Evolutionary conservation across 2,113 vertebrate species (phyloP).

Genomic region (Bos javanicus): DNA sequence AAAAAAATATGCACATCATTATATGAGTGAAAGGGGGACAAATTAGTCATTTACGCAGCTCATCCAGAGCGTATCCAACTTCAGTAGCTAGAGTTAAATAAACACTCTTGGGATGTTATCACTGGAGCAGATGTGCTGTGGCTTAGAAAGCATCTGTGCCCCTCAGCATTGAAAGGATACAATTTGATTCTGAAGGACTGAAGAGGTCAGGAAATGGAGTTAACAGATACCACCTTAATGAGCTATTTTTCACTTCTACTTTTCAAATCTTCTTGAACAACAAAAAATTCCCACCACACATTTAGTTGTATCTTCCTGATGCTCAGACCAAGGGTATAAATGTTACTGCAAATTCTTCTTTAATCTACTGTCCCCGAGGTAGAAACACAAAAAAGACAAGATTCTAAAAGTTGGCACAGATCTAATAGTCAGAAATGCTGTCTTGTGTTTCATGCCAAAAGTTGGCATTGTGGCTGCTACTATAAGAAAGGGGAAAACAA

Average conservation of each 20-base stretch:
- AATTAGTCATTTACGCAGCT: not conserved
- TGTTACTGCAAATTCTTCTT: slow-evolving; percentile 4
- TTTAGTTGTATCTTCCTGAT: not conserved
- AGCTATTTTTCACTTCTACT: slow-evolving; percentile 25
- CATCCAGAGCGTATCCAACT: not conserved
- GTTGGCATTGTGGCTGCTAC: not conserved
- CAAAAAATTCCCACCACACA: not conserved
- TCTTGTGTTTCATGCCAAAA: not conserved
- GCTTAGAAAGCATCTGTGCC: not conserved
- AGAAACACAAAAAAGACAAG: not conserved
- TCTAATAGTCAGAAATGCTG: not conserved
- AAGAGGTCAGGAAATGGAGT: not conserved
- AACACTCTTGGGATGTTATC: not conserved
- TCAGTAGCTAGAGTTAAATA: not conserved
- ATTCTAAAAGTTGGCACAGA: not conserved
- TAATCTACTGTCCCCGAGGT: not conserved
- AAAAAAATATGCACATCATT: not conserved
- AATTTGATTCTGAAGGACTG: not conserved
- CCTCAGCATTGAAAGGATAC: not conserved
- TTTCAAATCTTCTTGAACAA: not conserved
- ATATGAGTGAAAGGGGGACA: not conserved
- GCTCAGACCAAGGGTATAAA: not conserved
- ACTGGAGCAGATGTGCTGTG: rapidly evolving
- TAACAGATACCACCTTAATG: not conserved
- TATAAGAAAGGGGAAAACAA: slow-evolving; percentile 16